Evolutionary conservation across 2,113 vertebrate species (phyloP).

Genomic region (Ophthalmolycus amberensis): DNA sequence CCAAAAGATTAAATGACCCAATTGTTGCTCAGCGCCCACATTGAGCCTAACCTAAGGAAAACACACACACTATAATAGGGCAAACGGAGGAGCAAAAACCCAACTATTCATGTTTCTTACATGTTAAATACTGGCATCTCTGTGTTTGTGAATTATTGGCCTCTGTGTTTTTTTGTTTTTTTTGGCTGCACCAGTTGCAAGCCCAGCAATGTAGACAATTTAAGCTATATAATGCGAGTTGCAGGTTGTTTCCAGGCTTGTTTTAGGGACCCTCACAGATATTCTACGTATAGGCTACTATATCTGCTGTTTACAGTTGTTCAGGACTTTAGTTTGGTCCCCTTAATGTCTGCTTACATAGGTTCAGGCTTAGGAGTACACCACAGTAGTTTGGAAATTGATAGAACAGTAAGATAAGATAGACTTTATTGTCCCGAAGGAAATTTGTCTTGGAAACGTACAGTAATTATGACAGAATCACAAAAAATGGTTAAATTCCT

Average conservation of each 20-base stretch:
- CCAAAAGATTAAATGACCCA: constrained; percentile 69
- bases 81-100: constrained; percentile 25
- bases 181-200: background rate
- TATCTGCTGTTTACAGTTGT: no score
- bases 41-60: constrained; percentile 51
- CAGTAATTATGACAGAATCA: background rate
- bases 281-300: no score
- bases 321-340: no score
- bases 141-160: background rate
- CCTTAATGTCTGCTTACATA: background rate
- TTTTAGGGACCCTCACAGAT: background rate
- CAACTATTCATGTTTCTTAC: background rate
- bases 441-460: no score
- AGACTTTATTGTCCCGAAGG: no score
- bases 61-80: constrained; percentile 21
- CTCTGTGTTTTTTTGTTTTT: background rate
- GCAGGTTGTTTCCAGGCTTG: background rate
- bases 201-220: background rate
- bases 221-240: background rate
- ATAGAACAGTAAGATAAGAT: no score
- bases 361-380: background rate
- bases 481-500: background rate
- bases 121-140: background rate
- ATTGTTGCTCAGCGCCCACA: constrained; percentile 65
- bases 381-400: background rate